Evolutionary conservation across 2,888 invertebrate genomes (phyloP).

Genomic region (Crematogaster levior): DNA sequence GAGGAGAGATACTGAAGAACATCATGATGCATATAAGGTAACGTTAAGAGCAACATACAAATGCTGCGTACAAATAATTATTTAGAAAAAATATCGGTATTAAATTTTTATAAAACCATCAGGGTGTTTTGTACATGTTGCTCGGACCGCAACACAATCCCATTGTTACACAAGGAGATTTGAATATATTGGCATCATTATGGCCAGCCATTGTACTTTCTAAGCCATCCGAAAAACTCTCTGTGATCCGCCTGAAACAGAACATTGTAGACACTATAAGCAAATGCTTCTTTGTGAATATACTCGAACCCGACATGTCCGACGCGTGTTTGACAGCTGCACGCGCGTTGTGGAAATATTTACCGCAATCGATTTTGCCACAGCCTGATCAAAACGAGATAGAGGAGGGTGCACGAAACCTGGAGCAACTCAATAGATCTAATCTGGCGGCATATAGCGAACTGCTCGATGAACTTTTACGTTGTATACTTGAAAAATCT

Average conservation of each 20-base stretch:
- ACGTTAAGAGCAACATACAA: not conserved
- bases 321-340: conserved; percentile 87
- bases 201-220: conserved; percentile 94
- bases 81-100: not conserved
- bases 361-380: conserved; percentile 83
- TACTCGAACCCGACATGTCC: conserved; percentile 88
- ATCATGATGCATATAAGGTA: conserved; percentile 91
- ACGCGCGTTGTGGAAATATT: conserved; percentile 84
- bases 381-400: conserved; percentile 84
- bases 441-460: conserved; percentile 87
- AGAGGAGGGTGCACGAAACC: conserved; percentile 82
- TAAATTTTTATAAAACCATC: conserved; percentile 36
- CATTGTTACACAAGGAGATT: conserved; percentile 91
- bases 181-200: conserved; percentile 90
- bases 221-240: conserved; percentile 94
- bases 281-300: conserved; percentile 88
- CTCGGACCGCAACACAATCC: conserved; percentile 89
- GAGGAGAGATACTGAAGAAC: conserved; percentile 87
- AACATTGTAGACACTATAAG: conserved; percentile 87
- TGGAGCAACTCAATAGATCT: conserved; percentile 85
- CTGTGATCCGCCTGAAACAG: conserved; percentile 89
- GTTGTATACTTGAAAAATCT: conserved; percentile 87
- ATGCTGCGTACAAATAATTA: not conserved
- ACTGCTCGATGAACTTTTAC: conserved; percentile 86
- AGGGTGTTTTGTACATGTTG: conserved; percentile 93